Percentiles rank a stretch among this genome's conserved stretches.
Evolutionary conservation across 2,113 vertebrate species (phyloP).

Genomic region (Ariopsis seemanni): DNA sequence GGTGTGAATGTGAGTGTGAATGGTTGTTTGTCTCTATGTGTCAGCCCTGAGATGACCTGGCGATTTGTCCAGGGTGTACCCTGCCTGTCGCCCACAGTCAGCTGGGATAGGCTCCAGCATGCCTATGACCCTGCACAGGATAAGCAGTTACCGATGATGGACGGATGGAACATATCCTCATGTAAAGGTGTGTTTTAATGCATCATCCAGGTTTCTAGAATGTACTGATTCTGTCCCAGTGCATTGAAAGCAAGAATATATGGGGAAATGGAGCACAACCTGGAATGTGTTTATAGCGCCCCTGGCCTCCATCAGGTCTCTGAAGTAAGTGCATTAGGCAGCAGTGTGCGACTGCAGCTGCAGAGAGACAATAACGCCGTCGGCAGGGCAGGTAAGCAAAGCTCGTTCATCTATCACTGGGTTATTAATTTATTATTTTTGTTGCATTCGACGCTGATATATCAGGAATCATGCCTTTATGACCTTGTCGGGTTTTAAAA

Average conservation of each 20-base stretch:
- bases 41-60: too few species aligned
- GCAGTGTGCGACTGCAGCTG: slow-evolving; percentile 66
- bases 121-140: too few species aligned
- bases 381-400: slow-evolving; percentile 72
- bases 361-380: slow-evolving; percentile 73
- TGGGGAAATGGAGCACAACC: not conserved
- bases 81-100: too few species aligned
- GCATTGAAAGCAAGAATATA: not conserved
- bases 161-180: too few species aligned
- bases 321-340: slow-evolving; percentile 55
- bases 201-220: not conserved
- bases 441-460: not conserved
- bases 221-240: not conserved
- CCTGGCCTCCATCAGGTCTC: slow-evolving; percentile 48
- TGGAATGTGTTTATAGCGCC: slow-evolving; percentile 62
- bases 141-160: too few species aligned
- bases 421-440: not conserved
- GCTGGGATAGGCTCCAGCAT: too few species aligned
- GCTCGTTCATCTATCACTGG: not conserved
- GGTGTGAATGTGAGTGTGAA: too few species aligned
- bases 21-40: too few species aligned
- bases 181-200: not conserved
- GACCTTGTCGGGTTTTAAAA: slow-evolving; percentile 50
- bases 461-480: not conserved
- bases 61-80: too few species aligned